These are phyloP conservation scores for Drosophila recens DNA, from an alignment of 2,888 invertebrate genomes.

Conservation along the genomic window DNA sequence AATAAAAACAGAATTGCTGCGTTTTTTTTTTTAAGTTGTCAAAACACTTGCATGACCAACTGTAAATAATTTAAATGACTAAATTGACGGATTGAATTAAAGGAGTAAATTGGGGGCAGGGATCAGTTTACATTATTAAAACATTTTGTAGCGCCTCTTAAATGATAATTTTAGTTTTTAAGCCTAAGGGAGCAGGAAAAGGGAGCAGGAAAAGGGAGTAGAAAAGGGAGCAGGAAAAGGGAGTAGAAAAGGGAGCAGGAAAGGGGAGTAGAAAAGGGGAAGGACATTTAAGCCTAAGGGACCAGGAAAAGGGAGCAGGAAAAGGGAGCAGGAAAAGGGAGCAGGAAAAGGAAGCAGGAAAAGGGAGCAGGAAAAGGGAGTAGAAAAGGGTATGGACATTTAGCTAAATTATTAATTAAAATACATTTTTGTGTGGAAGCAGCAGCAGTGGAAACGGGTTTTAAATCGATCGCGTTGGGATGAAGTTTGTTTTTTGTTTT, in stretches of 20 bases:
- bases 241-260: not conserved
- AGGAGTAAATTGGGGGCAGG: slow-evolving; percentile 4
- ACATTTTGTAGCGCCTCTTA: slow-evolving; percentile 36
- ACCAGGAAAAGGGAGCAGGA: not conserved
- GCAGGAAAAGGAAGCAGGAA: not conserved
- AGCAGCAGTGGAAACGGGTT: slow-evolving; percentile 25
- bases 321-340: not conserved
- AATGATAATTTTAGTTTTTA: slow-evolving; percentile 11
- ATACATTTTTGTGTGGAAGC: slow-evolving; percentile 25
- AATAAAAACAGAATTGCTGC: not conserved
- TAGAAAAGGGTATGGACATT: slow-evolving; percentile 8
- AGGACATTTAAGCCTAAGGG: slow-evolving; percentile 25
- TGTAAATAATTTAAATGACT: not conserved
- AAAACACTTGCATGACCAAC: not conserved
- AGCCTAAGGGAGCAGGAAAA: slow-evolving; percentile 2
- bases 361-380: not conserved
- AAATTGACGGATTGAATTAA: slow-evolving; percentile 14
- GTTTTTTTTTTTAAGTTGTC: not conserved
- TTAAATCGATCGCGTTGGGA: slow-evolving; percentile 44
- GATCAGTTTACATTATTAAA: slow-evolving; percentile 23
- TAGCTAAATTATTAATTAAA: slow-evolving; percentile 44
- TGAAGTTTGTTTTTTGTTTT: slow-evolving; percentile 31
- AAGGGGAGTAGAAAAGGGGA: not conserved
- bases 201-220: not conserved
- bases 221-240: too few relatives aligned